These are phyloP conservation scores for Tricholaema leucomelas DNA, from an alignment of 2,113 vertebrate species.

Conservation along the genomic window DNA sequence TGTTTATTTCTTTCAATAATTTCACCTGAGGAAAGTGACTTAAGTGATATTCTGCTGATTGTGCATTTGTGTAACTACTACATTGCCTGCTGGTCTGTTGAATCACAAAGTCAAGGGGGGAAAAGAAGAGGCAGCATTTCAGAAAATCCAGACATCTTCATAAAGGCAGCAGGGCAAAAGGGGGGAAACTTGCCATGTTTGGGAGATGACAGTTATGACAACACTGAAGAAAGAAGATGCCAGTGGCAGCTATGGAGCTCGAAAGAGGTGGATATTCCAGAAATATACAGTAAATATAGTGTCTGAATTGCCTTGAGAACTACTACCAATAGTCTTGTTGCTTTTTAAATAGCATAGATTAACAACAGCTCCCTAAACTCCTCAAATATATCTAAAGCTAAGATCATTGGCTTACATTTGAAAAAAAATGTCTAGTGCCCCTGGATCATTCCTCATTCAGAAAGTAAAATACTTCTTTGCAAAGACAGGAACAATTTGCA, in stretches of 20 bases:
- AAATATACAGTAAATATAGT: not conserved
- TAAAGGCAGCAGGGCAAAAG: not conserved
- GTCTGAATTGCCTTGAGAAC: not conserved
- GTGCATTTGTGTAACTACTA: not conserved
- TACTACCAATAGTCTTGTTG: not conserved
- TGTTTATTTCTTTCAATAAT: not conserved
- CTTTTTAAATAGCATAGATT: not conserved
- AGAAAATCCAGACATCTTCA: not conserved
- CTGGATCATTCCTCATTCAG: not conserved
- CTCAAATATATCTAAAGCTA: not conserved
- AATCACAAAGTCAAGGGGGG: not conserved
- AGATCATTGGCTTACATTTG: not conserved
- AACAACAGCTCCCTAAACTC: not conserved
- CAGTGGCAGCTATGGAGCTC: not conserved
- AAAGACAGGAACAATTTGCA: not conserved
- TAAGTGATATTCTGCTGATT: not conserved
- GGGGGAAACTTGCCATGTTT: not conserved
- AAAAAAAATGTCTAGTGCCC: not conserved
- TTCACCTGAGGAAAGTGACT: not conserved
- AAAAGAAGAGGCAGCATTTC: not conserved
- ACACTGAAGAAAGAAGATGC: not conserved
- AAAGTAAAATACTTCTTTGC: not conserved
- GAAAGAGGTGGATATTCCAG: not conserved
- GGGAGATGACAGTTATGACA: not conserved
- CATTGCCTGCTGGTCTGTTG: not conserved